A percentile compares a stretch with the other conserved stretches of the same genome.
phyloP scores from a whole-genome alignment of 2,888 invertebrate genomes.

The Drosophila cognata region DNA sequence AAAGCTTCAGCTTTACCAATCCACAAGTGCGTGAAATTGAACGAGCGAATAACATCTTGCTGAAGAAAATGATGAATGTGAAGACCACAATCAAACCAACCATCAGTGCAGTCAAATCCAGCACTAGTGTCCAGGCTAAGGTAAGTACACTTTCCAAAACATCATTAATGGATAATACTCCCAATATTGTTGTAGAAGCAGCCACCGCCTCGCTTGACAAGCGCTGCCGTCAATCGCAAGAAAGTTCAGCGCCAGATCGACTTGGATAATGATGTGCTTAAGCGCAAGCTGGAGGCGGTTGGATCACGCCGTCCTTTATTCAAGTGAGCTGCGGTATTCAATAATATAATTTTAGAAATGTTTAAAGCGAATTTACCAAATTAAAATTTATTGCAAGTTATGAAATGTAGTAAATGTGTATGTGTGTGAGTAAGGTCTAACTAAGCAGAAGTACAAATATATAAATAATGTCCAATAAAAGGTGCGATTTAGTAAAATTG shows the following conservation, averaged over 20 bases:
- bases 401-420: conserved; percentile 20
- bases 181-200: conserved; percentile 24
- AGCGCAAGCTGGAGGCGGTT: conserved; percentile 83
- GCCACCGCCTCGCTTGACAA: conserved; percentile 61
- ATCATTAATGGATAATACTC: too few relatives aligned
- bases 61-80: conserved; percentile 87
- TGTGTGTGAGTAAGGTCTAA: conserved; percentile 14
- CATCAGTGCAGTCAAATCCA: conserved; percentile 27
- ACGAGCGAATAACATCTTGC: conserved; percentile 87
- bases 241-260: conserved; percentile 87
- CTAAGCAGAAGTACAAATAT: conserved; percentile 5
- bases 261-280: conserved; percentile 87
- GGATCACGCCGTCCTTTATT: conserved; percentile 65
- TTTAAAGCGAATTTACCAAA: conserved; percentile 71
- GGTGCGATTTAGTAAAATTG: neutral
- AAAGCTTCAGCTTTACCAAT: conserved; percentile 86
- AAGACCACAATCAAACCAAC: conserved; percentile 73
- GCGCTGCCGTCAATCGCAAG: conserved; percentile 86
- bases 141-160: conserved; percentile 9
- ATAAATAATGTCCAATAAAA: neutral
- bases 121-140: conserved; percentile 27
- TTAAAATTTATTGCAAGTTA: conserved; percentile 77
- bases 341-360: conserved; percentile 59
- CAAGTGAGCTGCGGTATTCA: conserved; percentile 54
- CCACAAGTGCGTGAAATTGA: conserved; percentile 88